Evolutionary conservation across 2,888 invertebrate species (phyloP).

Genomic region (Halocaridina rubra): DNA sequence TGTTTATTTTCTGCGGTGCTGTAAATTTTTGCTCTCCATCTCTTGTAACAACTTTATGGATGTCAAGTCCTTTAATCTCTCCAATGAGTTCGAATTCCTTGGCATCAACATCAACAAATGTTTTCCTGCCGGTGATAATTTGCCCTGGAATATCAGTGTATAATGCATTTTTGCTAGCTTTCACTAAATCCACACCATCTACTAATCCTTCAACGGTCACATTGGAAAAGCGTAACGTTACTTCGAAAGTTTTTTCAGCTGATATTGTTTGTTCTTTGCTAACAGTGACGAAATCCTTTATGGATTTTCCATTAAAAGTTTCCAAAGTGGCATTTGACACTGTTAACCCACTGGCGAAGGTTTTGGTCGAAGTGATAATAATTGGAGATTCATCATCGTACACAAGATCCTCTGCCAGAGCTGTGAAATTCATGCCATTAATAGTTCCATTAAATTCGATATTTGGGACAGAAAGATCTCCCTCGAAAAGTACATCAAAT

Average conservation of each 20-base stretch:
- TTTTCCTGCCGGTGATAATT: conserved; percentile 17
- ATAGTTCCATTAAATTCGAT: neutral
- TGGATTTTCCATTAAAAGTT: conserved; percentile 25
- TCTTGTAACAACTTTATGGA: conserved; percentile 11
- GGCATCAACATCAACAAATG: neutral
- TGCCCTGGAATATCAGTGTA: conserved; percentile 34
- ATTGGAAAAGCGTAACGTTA: neutral
- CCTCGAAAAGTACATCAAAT: conserved; percentile 22
- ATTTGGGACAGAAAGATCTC: neutral
- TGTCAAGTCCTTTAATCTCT: neutral
- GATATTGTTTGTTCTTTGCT: neutral
- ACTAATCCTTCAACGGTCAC: neutral
- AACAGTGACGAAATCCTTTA: neutral
- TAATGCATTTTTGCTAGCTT: neutral
- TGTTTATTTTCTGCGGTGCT: conserved; percentile 3
- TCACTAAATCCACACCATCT: conserved; percentile 9
- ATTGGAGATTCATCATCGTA: conserved; percentile 1
- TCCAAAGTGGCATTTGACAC: conserved; percentile 15
- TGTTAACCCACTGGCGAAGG: conserved; percentile 3
- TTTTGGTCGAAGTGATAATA: neutral
- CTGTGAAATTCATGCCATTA: conserved; percentile 1
- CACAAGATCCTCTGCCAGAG: conserved; percentile 10
- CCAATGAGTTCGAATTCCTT: conserved; percentile 16
- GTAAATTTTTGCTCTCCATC: conserved; percentile 22
- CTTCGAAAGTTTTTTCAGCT: conserved; percentile 17